Conservation (phyloP, 1,140 invertebrate genomes). For the Leptopilina boulardi region DNA sequence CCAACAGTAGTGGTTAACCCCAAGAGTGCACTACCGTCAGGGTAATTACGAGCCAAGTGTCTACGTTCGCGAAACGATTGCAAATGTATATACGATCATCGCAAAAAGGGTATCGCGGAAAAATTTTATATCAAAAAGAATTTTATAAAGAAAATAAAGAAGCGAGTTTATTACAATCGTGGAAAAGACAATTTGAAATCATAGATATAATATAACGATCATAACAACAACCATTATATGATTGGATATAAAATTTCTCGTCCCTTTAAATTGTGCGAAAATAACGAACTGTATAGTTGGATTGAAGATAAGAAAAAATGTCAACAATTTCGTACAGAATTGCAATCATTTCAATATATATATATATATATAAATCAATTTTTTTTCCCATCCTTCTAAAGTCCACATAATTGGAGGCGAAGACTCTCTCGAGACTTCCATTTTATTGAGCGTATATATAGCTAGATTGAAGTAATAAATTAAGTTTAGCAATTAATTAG, state of each 20-base stretch:
- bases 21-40: constrained; percentile 64
- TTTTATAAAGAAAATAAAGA: constrained; percentile 48
- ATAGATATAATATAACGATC: constrained; percentile 11
- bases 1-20: constrained; percentile 51
- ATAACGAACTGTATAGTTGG: background rate
- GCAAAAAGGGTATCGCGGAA: constrained; percentile 60
- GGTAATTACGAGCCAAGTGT: constrained; percentile 65
- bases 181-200: background rate
- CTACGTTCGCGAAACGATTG: constrained; percentile 55
- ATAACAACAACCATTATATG: background rate
- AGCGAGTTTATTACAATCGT: constrained; percentile 64
- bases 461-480: constrained; percentile 12
- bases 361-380: background rate
- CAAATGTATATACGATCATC: constrained; percentile 64
- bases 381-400: background rate
- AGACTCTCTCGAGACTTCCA: background rate
- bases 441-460: background rate
- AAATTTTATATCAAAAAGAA: constrained; percentile 35
- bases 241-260: background rate
- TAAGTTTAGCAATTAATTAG: constrained; percentile 9
- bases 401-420: background rate
- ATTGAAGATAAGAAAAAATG: background rate
- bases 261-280: background rate
- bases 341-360: too few relatives aligned
- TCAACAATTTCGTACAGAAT: background rate